Percentiles rank a stretch among this genome's conserved stretches.
phyloP scores from a whole-genome alignment of 92 coral and sea anemone genomes.

The Parazoanthus atlanticus region DNA sequence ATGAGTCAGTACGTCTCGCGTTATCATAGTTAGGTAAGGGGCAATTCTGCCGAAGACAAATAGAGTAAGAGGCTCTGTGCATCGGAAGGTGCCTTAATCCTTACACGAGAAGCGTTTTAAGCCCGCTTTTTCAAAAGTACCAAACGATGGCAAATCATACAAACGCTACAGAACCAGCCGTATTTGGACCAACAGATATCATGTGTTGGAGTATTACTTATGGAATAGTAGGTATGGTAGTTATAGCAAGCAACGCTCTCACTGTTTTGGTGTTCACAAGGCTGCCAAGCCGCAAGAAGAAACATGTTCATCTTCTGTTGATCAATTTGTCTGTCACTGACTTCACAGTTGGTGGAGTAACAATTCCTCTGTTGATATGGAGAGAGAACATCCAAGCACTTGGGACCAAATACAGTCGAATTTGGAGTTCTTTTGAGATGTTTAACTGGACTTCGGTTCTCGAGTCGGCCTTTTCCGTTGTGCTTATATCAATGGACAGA shows the following conservation, averaged over 20 bases:
- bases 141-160: not conserved
- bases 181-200: not conserved
- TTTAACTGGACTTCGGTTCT: not conserved
- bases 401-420: not conserved
- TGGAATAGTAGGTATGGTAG: not conserved
- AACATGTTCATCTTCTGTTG: not conserved
- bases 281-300: not conserved
- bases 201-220: not conserved
- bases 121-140: not conserved
- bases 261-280: not conserved
- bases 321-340: conserved; percentile 6
- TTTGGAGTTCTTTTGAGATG: not conserved
- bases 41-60: not conserved
- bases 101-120: not conserved
- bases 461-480: not conserved
- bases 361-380: not conserved
- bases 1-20: not conserved
- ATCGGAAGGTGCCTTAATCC: not conserved
- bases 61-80: not conserved
- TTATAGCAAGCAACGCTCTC: conserved; percentile 1
- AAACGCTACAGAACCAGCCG: not conserved
- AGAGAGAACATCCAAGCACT: not conserved
- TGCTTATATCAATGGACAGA: not conserved
- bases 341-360: not conserved
- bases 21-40: not conserved